phyloP scores from a whole-genome alignment of 2,797 vertebrate genomes.

The Ceryle rudis region DNA sequence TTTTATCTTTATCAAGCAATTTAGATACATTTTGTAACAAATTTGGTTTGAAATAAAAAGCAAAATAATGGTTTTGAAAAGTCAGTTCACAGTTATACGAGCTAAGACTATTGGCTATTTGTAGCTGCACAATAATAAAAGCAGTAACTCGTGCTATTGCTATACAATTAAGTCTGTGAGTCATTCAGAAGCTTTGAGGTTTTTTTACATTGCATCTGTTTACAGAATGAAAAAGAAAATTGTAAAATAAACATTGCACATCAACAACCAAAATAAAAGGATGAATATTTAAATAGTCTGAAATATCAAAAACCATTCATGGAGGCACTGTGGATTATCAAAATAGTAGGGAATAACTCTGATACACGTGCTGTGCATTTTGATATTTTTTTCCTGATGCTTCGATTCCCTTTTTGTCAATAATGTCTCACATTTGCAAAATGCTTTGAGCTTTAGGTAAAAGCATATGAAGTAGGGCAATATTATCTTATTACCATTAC shows the following conservation, averaged over 20 bases:
- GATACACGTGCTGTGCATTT: neutral
- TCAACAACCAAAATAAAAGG: neutral
- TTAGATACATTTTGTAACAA: neutral
- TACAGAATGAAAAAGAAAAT: neutral
- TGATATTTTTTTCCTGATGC: neutral
- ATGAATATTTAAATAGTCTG: neutral
- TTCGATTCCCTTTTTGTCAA: neutral
- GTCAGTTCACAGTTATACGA: neutral
- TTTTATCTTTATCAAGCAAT: neutral
- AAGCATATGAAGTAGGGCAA: neutral
- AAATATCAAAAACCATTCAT: neutral
- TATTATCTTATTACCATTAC: neutral
- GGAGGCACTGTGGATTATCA: neutral
- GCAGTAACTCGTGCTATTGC: rapidly evolving
- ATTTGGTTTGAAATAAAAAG: neutral
- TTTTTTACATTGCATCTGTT: neutral
- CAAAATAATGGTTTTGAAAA: neutral
- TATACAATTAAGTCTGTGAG: neutral
- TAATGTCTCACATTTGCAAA: neutral
- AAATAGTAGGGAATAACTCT: neutral
- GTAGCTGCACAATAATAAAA: neutral
- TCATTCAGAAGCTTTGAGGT: neutral
- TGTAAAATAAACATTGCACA: neutral
- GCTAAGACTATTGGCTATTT: neutral
- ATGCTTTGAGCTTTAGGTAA: neutral